Evolutionary conservation across 2,888 invertebrate genomes (phyloP), one percentile per base, ranked within the genome.

Genomic region (Acleris literana): DNA sequence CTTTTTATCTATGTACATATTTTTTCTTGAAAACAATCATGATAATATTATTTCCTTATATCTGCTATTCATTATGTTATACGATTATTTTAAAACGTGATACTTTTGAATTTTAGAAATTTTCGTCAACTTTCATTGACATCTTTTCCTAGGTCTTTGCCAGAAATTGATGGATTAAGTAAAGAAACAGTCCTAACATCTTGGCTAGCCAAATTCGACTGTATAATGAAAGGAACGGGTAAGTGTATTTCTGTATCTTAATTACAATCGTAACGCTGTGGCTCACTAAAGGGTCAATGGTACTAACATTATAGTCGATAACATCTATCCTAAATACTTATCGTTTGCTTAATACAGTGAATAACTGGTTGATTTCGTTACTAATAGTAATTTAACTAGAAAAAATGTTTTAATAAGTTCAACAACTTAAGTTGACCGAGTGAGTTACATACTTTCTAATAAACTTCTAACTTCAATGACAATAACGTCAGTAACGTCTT

Each of bases 151-250:
- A 96, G 98, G 91, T 98, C 98, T 83, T 94, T 99, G 82, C 99
- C 99, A 73, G 99, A 99, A 94, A 99, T 99, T 84, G 99, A 99
- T 92, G 99, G 99, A 73, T 93, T 99, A 77, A 99, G 98, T 93
- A 99, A 99, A 93, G 99, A 99, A 92, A 99, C 99, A 53, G 99
- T 99, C 51, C 94, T 99, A 73, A 98, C 98, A 71, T 99, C 99
- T 53, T 99, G 99, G 99, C 96, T 99, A 95, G 98, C 99, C 64
- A 99, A 99, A 90, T 99, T 99, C 89, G 99, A 99, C 93, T 98
- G 99, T 88, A 99, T 99, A 83, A 96, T 99, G 87, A 97, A 97
- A 92, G 97, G 97, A 90, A 95, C 94, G 59, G 93, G 93, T 93
- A 80, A 88, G 90, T 84, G 25, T 52, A 48, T 43, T 9, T 33